These are phyloP conservation scores for Linepithema humile DNA, from an alignment of 1,140 invertebrate genomes.

Conservation along the genomic window DNA sequence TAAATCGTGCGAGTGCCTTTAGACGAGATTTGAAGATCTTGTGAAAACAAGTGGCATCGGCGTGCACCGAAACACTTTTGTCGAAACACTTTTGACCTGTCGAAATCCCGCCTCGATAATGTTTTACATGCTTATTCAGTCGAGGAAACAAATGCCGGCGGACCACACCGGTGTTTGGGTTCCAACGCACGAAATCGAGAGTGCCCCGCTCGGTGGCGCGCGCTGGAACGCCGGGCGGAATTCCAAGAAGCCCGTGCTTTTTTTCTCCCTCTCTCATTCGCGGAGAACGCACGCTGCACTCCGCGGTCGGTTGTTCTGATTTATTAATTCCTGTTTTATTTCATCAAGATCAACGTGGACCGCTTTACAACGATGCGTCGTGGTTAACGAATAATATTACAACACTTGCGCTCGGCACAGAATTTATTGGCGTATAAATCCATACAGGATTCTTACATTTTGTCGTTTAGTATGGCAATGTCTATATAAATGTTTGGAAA, in stretches of 20 bases:
- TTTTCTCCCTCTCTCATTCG: not conserved
- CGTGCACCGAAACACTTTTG: not conserved
- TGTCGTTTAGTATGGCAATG: not conserved
- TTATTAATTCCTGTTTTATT: constrained; percentile 48
- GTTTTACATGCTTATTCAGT: constrained; percentile 66
- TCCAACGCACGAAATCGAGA: constrained; percentile 71
- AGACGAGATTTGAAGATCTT: not conserved
- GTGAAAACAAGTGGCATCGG: not conserved
- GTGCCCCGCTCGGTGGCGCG: constrained; percentile 63
- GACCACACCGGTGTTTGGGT: constrained; percentile 63
- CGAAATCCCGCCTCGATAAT: constrained; percentile 23
- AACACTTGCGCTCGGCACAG: not conserved
- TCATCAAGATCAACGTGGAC: constrained; percentile 47
- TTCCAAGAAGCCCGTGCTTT: constrained; percentile 66
- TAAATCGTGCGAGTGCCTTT: not conserved
- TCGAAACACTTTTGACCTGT: not conserved
- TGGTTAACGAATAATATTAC: constrained; percentile 20
- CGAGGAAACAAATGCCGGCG: constrained; percentile 52
- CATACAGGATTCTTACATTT: not conserved
- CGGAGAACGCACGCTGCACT: constrained; percentile 13
- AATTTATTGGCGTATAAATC: constrained; percentile 22
- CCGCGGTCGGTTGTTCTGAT: constrained; percentile 38
- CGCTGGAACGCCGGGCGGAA: constrained; percentile 68
- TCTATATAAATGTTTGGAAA: not conserved
- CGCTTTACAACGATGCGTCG: not conserved